phyloP scores from a whole-genome alignment of 2,888 invertebrate genomes.

The Clivina fossor region DNA sequence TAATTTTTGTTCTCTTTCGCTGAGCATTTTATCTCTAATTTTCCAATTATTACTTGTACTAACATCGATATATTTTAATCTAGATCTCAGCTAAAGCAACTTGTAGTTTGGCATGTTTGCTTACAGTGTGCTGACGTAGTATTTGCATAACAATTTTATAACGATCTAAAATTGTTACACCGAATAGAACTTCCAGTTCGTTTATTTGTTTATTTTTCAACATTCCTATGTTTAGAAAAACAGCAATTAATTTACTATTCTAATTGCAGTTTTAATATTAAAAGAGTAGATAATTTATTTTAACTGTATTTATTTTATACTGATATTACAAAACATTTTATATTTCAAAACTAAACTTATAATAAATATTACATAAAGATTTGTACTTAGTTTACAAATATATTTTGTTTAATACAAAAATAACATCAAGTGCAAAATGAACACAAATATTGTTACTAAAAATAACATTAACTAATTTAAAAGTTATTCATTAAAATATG shows the following conservation, averaged over 20 bases:
- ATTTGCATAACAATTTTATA: slow-evolving; percentile 79
- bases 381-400: too few species aligned
- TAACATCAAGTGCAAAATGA: too few species aligned
- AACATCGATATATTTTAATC: slow-evolving; percentile 53
- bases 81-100: slow-evolving; percentile 73
- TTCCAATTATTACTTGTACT: slow-evolving; percentile 54
- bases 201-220: slow-evolving; percentile 64
- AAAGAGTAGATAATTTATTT: too few species aligned
- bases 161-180: slow-evolving; percentile 71
- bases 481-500: too few species aligned
- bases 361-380: too few species aligned
- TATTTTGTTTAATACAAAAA: too few species aligned
- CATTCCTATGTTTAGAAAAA: slow-evolving; percentile 72
- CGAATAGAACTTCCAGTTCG: slow-evolving; percentile 63
- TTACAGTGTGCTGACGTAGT: slow-evolving; percentile 73
- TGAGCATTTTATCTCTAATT: slow-evolving; percentile 58
- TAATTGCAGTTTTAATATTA: slow-evolving; percentile 57
- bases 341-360: too few species aligned
- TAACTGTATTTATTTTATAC: too few species aligned
- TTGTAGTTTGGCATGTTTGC: slow-evolving; percentile 77
- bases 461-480: too few species aligned
- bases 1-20: slow-evolving; percentile 64
- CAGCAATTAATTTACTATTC: slow-evolving; percentile 58
- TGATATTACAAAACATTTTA: too few species aligned
- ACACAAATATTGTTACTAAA: too few species aligned